These are phyloP conservation scores for Heliconius hortense DNA, from an alignment of 2,888 invertebrate genomes.

Conservation along the genomic window DNA sequence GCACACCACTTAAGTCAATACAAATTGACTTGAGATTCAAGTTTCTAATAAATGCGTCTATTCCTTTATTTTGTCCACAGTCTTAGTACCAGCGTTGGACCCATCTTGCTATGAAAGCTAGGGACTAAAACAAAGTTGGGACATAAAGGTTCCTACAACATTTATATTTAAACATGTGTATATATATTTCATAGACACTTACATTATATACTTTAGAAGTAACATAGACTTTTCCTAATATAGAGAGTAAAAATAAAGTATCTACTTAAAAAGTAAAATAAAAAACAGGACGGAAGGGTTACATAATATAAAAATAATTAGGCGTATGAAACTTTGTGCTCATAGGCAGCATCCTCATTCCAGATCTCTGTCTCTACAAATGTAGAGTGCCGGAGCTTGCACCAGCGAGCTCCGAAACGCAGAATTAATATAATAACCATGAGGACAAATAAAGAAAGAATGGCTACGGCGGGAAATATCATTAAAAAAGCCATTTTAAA, in stretches of 20 bases:
- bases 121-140: neutral
- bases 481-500: constrained; percentile 88
- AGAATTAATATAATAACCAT: constrained; percentile 88
- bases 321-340: constrained; percentile 84
- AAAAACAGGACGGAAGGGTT: constrained; percentile 28
- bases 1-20: neutral
- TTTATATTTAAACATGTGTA: neutral
- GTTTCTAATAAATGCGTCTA: constrained; percentile 6
- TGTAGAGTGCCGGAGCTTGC: constrained; percentile 86
- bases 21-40: neutral
- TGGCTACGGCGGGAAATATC: constrained; percentile 89
- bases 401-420: constrained; percentile 87
- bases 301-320: constrained; percentile 45
- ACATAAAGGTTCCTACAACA: neutral
- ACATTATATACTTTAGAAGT: constrained; percentile 6
- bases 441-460: constrained; percentile 87
- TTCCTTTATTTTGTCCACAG: neutral
- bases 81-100: neutral
- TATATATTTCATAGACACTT: constrained; percentile 2
- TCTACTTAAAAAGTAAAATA: constrained; percentile 14
- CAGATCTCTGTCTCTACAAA: constrained; percentile 85
- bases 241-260: constrained; percentile 4
- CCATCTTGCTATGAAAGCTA: neutral
- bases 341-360: constrained; percentile 84
- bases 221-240: neutral